phyloP scores from a whole-genome alignment of 2,888 invertebrate genomes.

The Seira musarum region DNA sequence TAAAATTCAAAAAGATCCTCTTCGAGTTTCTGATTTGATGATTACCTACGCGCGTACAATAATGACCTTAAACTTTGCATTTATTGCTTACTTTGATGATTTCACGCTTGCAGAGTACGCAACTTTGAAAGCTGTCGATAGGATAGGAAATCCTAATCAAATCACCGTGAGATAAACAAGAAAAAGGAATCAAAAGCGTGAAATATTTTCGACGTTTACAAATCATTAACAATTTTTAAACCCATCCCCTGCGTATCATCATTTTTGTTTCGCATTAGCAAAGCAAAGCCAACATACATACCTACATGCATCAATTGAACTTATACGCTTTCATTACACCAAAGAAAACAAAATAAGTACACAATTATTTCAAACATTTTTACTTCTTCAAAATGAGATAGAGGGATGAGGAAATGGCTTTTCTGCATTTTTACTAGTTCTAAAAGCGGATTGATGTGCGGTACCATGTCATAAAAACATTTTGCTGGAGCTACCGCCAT shows the following conservation, averaged over 20 bases:
- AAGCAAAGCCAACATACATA: no score
- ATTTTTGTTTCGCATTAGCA: neutral
- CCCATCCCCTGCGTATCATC: neutral
- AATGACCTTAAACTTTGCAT: neutral
- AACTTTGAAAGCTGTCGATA: constrained; percentile 2
- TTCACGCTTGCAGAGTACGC: neutral
- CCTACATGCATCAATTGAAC: neutral
- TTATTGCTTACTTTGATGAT: neutral
- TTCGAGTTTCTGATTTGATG: constrained; percentile 9
- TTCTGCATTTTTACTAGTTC: no score
- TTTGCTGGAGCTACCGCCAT: neutral
- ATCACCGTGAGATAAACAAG: constrained; percentile 19
- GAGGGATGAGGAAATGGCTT: no score
- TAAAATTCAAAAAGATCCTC: neutral
- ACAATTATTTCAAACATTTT: neutral
- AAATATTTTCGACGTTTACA: constrained; percentile 40
- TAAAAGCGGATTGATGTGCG: no score
- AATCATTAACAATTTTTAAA: constrained; percentile 44
- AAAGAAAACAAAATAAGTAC: neutral
- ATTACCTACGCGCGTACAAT: neutral
- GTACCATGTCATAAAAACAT: neutral
- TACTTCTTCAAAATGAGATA: neutral
- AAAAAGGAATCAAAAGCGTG: constrained; percentile 25
- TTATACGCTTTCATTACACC: neutral
- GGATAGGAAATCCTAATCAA: neutral